Conservation (phyloP, 2,888 invertebrate species). For the Nomada ruficornis region DNA sequence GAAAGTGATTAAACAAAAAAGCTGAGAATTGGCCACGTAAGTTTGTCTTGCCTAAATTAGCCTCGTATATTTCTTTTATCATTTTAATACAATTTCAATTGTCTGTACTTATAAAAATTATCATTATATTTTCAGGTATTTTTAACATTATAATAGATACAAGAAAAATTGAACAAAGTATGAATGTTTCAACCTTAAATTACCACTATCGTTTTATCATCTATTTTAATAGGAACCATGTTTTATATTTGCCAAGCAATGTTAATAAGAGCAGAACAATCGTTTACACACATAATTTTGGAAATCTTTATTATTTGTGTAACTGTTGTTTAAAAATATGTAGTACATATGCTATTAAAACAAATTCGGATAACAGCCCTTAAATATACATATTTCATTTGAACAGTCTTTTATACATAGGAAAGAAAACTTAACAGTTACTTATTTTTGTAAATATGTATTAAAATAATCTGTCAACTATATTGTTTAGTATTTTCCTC, state of each 20-base stretch:
- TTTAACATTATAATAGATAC: not conserved
- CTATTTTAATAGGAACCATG: not conserved
- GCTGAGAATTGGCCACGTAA: not conserved
- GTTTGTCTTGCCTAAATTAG: not conserved
- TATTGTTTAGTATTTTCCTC: slow-evolving; percentile 16
- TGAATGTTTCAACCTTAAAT: not conserved
- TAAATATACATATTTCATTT: slow-evolving; percentile 11
- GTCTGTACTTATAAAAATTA: slow-evolving; percentile 1
- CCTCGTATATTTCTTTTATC: not conserved
- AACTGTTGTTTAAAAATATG: not conserved
- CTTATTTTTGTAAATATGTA: slow-evolving; percentile 3
- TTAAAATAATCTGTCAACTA: slow-evolving; percentile 71
- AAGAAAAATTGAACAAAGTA: not conserved
- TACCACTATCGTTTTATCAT: not conserved
- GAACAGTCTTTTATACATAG: not conserved
- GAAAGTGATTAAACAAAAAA: not conserved
- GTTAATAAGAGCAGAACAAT: not conserved
- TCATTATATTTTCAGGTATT: not conserved
- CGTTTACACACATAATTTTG: not conserved
- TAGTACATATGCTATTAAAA: not conserved
- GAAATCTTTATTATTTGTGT: no score
- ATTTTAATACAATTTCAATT: not conserved
- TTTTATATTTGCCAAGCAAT: not conserved
- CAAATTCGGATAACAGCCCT: not conserved
- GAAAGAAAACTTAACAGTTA: slow-evolving; percentile 9